phyloP scores from a whole-genome alignment of 2,888 invertebrate species.

The Protophormia terraenovae region DNA sequence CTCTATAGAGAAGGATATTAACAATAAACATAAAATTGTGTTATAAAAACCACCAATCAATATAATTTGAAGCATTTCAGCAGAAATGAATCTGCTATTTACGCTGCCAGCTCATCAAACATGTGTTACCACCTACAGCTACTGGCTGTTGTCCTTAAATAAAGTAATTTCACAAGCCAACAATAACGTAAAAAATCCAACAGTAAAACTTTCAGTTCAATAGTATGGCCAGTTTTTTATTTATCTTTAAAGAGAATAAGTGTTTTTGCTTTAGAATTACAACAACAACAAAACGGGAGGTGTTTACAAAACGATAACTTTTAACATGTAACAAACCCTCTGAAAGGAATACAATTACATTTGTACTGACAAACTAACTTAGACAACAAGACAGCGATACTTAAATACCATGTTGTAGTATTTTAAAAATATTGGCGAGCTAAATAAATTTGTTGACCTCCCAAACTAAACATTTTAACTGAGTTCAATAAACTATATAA shows the following conservation, averaged over 20 bases:
- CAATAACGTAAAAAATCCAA: not conserved
- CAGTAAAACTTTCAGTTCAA: not conserved
- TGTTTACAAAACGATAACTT: conserved; percentile 34
- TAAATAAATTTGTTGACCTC: not conserved
- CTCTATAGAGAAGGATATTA: not conserved
- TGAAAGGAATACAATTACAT: not conserved
- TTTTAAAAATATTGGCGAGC: not conserved
- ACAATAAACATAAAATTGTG: not conserved
- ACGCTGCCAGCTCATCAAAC: not conserved
- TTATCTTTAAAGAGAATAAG: not conserved
- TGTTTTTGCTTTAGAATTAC: not conserved
- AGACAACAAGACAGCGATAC: not conserved
- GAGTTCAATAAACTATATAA: no score
- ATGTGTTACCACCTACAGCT: conserved; percentile 15
- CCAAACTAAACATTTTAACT: no score
- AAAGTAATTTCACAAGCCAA: not conserved
- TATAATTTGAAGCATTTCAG: not conserved
- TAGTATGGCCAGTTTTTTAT: not conserved
- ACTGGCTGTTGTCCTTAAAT: not conserved
- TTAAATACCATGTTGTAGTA: not conserved
- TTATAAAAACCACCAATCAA: not conserved
- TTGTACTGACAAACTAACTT: not conserved
- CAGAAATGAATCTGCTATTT: not conserved
- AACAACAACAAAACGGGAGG: not conserved
- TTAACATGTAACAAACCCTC: conserved; percentile 8